A percentile compares a stretch with the other conserved stretches of the same genome.
Conservation (phyloP, 2,888 invertebrate genomes). For the Drosophila gaucha region DNA sequence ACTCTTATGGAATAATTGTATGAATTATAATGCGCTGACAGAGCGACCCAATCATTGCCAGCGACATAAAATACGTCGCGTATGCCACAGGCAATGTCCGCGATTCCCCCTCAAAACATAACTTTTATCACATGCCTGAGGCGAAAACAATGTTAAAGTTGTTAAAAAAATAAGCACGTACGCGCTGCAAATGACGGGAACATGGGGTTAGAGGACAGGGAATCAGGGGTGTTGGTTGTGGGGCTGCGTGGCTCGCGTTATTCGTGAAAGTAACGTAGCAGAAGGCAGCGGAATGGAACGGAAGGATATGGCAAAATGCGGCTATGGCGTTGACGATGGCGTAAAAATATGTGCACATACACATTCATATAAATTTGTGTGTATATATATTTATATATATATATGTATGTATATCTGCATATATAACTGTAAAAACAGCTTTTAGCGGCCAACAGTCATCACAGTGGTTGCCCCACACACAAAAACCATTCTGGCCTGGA, state of each 20-base stretch:
- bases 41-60: constrained; percentile 38
- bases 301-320: constrained; percentile 78
- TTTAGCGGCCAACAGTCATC: constrained; percentile 72
- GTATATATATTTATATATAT: constrained; percentile 6
- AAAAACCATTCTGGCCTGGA: constrained; percentile 17
- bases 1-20: constrained; percentile 40
- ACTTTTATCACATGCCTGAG: constrained; percentile 69
- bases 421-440: constrained; percentile 77
- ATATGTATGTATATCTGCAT: constrained; percentile 17
- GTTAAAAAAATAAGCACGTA: constrained; percentile 78
- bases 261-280: constrained; percentile 45
- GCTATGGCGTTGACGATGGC: constrained; percentile 60
- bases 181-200: constrained; percentile 62
- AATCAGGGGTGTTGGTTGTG: neutral
- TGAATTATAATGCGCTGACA: constrained; percentile 42
- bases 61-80: constrained; percentile 45
- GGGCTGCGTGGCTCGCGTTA: constrained; percentile 22
- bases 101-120: constrained; percentile 15
- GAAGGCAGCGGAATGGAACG: constrained; percentile 39
- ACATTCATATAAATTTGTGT: constrained; percentile 14
- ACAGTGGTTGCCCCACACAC: constrained; percentile 27
- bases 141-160: constrained; percentile 73
- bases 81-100: constrained; percentile 44
- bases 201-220: constrained; percentile 14
- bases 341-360: constrained; percentile 39